A percentile compares a stretch with the other conserved stretches of the same genome.
These are phyloP conservation scores for Galeopterus variegatus DNA, from an alignment of 2,113 vertebrate species.

Conservation along the genomic window DNA sequence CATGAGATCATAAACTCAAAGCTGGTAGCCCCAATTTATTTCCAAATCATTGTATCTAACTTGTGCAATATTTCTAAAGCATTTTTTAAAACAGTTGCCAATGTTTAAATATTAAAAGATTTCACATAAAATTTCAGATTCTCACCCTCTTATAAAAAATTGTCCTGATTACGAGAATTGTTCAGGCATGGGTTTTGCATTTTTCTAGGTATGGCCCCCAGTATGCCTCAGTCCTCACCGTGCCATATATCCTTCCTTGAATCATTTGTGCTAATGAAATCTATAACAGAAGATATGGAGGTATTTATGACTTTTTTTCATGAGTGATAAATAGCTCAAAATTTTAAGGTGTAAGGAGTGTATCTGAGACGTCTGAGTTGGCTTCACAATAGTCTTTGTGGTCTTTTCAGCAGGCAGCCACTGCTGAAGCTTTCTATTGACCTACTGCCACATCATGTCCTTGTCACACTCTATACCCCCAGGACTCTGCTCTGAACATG, in stretches of 20 bases:
- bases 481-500: background rate
- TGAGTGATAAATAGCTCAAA: constrained; percentile 6
- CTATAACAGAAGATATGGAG: background rate
- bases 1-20: background rate
- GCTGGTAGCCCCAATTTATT: background rate
- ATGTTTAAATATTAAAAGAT: background rate
- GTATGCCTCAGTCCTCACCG: background rate
- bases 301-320: background rate
- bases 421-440: background rate
- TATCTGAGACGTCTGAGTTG: background rate
- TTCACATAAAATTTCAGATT: background rate
- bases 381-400: background rate
- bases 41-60: constrained; percentile 44
- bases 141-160: background rate
- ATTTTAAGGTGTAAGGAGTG: background rate
- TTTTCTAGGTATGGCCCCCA: background rate
- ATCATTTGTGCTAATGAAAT: background rate
- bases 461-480: background rate
- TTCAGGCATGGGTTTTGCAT: background rate
- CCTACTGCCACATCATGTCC: background rate
- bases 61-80: background rate
- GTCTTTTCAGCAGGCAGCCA: background rate
- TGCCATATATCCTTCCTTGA: background rate
- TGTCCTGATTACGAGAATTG: background rate
- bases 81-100: background rate